Evolutionary conservation across 2,888 invertebrate genomes (phyloP), one percentile per base, ranked within the genome.

Genomic region (Heteropelma amictum): DNA sequence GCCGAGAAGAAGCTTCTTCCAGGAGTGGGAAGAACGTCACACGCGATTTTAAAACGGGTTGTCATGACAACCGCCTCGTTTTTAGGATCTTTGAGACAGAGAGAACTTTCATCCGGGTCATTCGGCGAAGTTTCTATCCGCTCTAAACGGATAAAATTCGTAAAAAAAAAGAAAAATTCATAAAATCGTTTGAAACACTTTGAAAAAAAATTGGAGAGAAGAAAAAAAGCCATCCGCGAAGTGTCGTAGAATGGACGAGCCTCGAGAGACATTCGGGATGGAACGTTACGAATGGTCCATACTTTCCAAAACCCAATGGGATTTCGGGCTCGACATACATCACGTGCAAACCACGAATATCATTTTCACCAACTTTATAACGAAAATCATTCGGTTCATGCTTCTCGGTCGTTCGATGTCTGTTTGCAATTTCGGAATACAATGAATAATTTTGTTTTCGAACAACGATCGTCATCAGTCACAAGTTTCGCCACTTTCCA

Each of bases 241-340:
- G 23, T n/a, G 26, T 35, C 61, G 61, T 61, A 53, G 53, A 60
- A 53, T 10, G 23, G 42, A 33, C 35, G 14, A 56, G 42, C 47
- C 38, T 49, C 14, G 56, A 12, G 17, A 49, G 40, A 56, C 64
- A 40, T 71, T 71, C 51, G 56, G 47, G 71, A 58, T 54, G 49
- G 58, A 58, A 56, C 49, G 47, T 56, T 42, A 71, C 64, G 51
- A 64, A 64, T 49, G 63, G 49, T 49, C 30, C 10, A 10, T 40
- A 5, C 42, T 7, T 54, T 19, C 10, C 35, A 12, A 17, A 30
- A 6, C 40, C 28, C 51, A 12, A 4, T n/a, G 14, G 10, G 30
- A 33, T 64, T 64, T 10, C 7, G 26, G 54, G 38, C 26, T 17
- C 14, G 49, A 21, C 26, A 38, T 35, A 38, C 49, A 28, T 35